Evolutionary conservation across 1,140 invertebrate species (phyloP).

Genomic region (Cyrtorhinus lividipennis): DNA sequence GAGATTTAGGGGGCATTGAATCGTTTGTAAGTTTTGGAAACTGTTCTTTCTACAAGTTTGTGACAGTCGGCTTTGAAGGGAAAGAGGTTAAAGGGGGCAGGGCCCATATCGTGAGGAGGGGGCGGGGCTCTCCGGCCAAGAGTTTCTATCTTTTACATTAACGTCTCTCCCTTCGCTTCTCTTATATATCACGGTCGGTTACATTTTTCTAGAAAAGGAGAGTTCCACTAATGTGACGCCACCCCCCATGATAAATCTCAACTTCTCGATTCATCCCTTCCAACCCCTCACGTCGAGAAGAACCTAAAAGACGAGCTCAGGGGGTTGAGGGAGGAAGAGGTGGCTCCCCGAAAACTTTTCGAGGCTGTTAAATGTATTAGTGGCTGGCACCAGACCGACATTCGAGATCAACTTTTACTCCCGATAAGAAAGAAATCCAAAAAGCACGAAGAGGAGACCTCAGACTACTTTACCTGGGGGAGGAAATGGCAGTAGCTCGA

Average conservation of each 20-base stretch:
- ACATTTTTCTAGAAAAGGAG: conserved; percentile 6
- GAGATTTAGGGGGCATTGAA: conserved; percentile 12
- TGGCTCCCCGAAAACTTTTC: too few species aligned
- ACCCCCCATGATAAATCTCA: conserved; percentile 11
- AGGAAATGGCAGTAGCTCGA: too few species aligned
- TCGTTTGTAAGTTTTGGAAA: conserved; percentile 13
- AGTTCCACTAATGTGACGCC: conserved; percentile 9
- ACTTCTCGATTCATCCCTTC: conserved; percentile 12
- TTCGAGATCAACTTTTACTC: too few species aligned
- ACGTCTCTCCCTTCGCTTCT: background rate
- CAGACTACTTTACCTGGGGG: too few species aligned
- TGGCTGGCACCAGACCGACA: too few species aligned
- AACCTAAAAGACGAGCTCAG: too few species aligned
- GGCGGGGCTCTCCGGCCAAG: too few species aligned
- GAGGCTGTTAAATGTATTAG: too few species aligned
- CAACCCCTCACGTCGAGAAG: too few species aligned
- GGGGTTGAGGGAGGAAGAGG: too few species aligned
- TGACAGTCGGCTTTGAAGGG: conserved; percentile 6
- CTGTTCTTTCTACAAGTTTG: conserved; percentile 13
- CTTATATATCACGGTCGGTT: conserved; percentile 11
- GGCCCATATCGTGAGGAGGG: background rate
- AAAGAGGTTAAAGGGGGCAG: background rate
- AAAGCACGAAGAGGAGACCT: too few species aligned
- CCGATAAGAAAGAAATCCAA: too few species aligned
- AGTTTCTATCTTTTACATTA: conserved; percentile 13